Percentiles rank a stretch among this genome's conserved stretches.
Conservation (phyloP, 1,140 invertebrate genomes). For the Chironomus striatipennis region DNA sequence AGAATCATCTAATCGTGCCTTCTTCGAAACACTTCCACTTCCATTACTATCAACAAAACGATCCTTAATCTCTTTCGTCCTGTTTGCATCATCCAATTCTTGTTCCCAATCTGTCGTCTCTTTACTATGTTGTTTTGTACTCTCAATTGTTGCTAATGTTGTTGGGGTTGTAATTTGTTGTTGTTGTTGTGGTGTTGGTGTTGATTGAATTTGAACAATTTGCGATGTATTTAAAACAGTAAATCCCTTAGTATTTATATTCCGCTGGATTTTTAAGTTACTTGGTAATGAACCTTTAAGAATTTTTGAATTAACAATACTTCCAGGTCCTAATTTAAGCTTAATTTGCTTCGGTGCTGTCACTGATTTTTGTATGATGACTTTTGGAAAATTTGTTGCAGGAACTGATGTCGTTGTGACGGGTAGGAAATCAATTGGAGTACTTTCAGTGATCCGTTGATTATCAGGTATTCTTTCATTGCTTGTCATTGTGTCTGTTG, state of each 20-base stretch:
- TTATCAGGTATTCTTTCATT: constrained; percentile 6
- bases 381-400: constrained; percentile 9
- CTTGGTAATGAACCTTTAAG: not conserved
- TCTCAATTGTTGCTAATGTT: not conserved
- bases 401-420: not conserved
- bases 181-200: constrained; percentile 5
- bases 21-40: not conserved
- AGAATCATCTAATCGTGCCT: not conserved
- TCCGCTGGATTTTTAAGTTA: not conserved
- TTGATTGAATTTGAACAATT: constrained; percentile 16
- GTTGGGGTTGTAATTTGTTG: not conserved
- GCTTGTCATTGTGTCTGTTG: not conserved
- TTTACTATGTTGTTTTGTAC: not conserved
- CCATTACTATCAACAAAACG: not conserved
- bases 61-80: not conserved
- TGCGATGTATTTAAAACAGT: not conserved
- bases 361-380: not conserved
- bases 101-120: constrained; percentile 1
- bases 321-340: not conserved
- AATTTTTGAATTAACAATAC: not conserved
- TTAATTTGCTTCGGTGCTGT: not conserved
- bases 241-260: not conserved
- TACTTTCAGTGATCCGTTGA: constrained; percentile 17
- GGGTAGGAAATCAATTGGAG: constrained; percentile 13
- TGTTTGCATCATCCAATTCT: not conserved